phyloP scores from a whole-genome alignment of 2,113 vertebrate species.

The Chiloscyllium plagiosum region DNA sequence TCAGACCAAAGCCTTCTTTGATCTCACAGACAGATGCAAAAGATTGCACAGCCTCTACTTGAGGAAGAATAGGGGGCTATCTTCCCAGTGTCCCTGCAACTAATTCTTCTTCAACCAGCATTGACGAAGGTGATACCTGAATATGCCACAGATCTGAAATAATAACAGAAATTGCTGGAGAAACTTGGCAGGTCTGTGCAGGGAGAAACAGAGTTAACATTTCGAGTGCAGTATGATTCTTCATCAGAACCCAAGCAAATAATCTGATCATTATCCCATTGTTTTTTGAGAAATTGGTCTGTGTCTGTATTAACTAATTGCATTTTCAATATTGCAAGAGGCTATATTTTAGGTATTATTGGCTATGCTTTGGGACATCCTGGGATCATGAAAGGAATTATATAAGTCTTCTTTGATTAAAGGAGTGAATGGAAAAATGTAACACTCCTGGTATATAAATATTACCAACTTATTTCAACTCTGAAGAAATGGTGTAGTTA shows the following conservation, averaged over 20 bases:
- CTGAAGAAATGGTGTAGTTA: not conserved
- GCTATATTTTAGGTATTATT: not conserved
- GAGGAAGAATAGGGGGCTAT: not conserved
- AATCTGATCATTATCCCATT: not conserved
- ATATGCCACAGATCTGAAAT: no score
- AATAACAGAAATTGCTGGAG: no score
- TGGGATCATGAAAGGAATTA: not conserved
- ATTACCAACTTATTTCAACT: not conserved
- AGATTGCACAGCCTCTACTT: not conserved
- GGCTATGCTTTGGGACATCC: not conserved
- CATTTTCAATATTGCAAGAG: not conserved
- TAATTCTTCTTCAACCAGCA: not conserved
- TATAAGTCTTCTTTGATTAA: not conserved
- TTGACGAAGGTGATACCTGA: no score
- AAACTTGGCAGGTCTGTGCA: no score
- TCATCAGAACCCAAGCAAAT: no score
- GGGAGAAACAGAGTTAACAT: no score
- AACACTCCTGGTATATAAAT: not conserved
- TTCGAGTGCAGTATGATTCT: no score
- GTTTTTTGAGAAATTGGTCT: not conserved
- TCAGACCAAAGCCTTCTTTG: no score
- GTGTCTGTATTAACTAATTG: no score
- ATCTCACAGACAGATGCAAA: not conserved
- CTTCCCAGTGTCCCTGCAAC: not conserved
- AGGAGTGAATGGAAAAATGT: not conserved